Evolutionary conservation across 1,140 invertebrate species (phyloP).

Genomic region (Calosoma granatense): DNA sequence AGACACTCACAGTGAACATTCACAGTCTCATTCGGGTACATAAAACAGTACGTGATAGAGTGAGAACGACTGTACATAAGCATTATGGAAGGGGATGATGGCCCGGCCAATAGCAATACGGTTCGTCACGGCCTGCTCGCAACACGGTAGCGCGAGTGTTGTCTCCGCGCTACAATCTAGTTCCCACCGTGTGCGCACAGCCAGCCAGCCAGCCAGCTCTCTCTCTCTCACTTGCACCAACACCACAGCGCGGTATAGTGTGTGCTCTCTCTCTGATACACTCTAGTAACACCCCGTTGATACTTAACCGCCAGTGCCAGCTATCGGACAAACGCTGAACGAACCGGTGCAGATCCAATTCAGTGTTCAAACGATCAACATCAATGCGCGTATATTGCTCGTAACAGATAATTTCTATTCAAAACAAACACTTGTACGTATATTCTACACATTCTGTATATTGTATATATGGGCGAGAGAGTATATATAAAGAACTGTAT

Average conservation of each 20-base stretch:
- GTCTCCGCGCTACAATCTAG: slow-evolving; percentile 22
- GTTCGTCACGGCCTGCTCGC: slow-evolving; percentile 30
- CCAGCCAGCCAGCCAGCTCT: slow-evolving; percentile 15
- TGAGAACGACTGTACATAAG: slow-evolving; percentile 10
- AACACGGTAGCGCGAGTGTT: slow-evolving; percentile 16
- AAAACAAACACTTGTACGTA: slow-evolving; percentile 20
- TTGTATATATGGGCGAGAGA: background rate
- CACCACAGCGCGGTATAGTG: slow-evolving; percentile 9
- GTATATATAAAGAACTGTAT: too few relatives aligned
- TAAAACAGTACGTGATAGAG: slow-evolving; percentile 10
- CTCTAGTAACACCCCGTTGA: background rate
- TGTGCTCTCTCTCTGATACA: slow-evolving; percentile 8
- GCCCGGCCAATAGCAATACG: slow-evolving; percentile 30
- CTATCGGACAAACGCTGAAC: slow-evolving; percentile 26
- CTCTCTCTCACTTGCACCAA: slow-evolving; percentile 15
- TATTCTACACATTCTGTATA: too few relatives aligned
- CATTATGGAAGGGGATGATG: slow-evolving; percentile 31
- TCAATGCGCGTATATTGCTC: slow-evolving; percentile 26
- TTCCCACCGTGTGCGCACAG: slow-evolving; percentile 27
- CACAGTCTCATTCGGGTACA: slow-evolving; percentile 6
- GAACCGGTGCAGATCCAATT: slow-evolving; percentile 25
- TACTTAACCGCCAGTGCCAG: slow-evolving; percentile 17
- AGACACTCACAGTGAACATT: background rate
- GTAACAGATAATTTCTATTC: slow-evolving; percentile 30
- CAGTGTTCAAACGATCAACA: slow-evolving; percentile 30